These are phyloP conservation scores for Pantelozetes paolii DNA, from an alignment of 2,888 invertebrate genomes.

Conservation along the genomic window DNA sequence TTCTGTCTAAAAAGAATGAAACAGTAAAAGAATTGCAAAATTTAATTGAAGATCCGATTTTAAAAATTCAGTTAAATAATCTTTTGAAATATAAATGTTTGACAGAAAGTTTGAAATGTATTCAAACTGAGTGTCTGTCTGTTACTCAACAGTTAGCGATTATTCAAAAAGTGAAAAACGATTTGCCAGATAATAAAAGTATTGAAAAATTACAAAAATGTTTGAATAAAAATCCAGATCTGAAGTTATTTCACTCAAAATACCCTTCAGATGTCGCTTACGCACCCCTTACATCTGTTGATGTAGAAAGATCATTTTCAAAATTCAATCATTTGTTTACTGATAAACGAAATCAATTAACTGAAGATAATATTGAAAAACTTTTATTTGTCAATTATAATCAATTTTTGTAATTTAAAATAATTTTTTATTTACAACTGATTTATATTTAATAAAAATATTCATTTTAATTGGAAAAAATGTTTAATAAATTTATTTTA, in stretches of 20 bases:
- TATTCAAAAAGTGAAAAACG: not conserved
- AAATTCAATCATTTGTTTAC: not conserved
- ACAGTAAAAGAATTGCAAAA: not conserved
- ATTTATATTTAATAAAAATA: too few species aligned
- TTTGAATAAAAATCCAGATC: not conserved
- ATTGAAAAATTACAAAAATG: not conserved
- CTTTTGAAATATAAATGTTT: not conserved
- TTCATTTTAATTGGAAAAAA: too few species aligned
- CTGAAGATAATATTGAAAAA: not conserved
- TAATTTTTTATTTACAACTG: too few species aligned
- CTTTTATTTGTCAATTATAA: not conserved
- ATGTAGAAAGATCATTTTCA: not conserved
- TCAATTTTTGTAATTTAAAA: not conserved
- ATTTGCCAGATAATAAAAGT: not conserved
- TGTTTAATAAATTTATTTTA: too few species aligned
- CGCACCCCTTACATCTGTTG: not conserved
- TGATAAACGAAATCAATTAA: not conserved
- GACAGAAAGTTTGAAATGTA: not conserved
- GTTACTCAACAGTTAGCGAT: not conserved
- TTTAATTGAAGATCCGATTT: not conserved
- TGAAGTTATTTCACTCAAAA: not conserved
- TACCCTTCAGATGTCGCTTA: not conserved
- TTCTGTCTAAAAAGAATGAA: not conserved
- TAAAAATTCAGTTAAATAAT: not conserved
- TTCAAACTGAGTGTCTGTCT: not conserved